Conservation (phyloP, 2,888 invertebrate genomes). For the Melinaea menophilus region DNA sequence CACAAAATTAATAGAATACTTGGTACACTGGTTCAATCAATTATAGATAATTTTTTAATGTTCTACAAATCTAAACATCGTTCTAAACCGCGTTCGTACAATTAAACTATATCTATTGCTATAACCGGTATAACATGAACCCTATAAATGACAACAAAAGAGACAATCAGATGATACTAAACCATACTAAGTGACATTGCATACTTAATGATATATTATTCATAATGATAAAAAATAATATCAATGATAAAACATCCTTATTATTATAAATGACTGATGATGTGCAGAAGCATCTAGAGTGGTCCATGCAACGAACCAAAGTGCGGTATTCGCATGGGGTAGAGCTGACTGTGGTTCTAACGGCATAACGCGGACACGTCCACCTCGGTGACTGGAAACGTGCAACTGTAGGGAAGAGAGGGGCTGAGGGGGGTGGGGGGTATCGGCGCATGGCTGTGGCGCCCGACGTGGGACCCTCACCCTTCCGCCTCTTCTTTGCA, state of each 20-base stretch:
- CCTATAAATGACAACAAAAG: conserved; percentile 21
- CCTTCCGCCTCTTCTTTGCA: conserved; percentile 57
- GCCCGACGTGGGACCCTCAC: conserved; percentile 52
- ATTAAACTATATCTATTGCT: conserved; percentile 13
- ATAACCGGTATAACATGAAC: conserved; percentile 20
- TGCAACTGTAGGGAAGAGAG: conserved; percentile 57
- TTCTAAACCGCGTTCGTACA: neutral
- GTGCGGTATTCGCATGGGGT: conserved; percentile 67
- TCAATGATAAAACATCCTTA: conserved; percentile 37
- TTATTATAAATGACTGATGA: conserved; percentile 54
- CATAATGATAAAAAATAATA: conserved; percentile 35
- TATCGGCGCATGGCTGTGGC: conserved; percentile 51
- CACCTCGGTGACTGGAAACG: conserved; percentile 58
- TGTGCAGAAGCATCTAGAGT: conserved; percentile 75
- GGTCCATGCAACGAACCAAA: conserved; percentile 77
- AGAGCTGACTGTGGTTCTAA: conserved; percentile 60
- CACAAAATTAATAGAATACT: too few relatives aligned
- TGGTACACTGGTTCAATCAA: too few relatives aligned
- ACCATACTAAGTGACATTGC: conserved; percentile 36
- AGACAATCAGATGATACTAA: conserved; percentile 37
- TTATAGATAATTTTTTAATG: too few relatives aligned
- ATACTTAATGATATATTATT: conserved; percentile 30
- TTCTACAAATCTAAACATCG: neutral
- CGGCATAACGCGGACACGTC: conserved; percentile 71
- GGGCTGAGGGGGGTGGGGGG: conserved; percentile 34